Evolutionary conservation across 1,140 invertebrate species (phyloP).

Genomic region (Drosophila nasuta): DNA sequence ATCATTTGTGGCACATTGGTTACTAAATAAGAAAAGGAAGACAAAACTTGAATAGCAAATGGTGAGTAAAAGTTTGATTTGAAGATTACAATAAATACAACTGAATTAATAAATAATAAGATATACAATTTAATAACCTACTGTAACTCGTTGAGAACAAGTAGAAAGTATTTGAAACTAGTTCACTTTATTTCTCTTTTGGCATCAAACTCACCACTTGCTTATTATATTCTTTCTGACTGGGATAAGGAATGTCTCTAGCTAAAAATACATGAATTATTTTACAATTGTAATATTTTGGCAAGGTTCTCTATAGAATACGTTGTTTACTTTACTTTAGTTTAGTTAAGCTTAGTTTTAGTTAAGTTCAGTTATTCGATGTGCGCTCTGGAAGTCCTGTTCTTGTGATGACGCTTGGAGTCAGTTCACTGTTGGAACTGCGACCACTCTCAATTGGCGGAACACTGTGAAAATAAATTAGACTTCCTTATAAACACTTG

Average conservation of each 20-base stretch:
- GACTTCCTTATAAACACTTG: no score
- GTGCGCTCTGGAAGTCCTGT: constrained; percentile 80
- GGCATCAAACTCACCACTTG: neutral
- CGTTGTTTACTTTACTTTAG: neutral
- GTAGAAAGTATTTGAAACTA: neutral
- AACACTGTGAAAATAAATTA: constrained; percentile 51
- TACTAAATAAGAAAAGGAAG: constrained; percentile 52
- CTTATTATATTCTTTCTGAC: constrained; percentile 26
- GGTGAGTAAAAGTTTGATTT: neutral
- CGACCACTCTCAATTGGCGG: constrained; percentile 74
- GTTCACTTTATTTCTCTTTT: constrained; percentile 2
- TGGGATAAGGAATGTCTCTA: constrained; percentile 43
- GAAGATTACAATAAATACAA: neutral
- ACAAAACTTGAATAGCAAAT: constrained; percentile 9
- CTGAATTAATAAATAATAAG: neutral
- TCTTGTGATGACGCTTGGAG: constrained; percentile 83
- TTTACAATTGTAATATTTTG: constrained; percentile 65
- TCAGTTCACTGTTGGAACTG: constrained; percentile 70
- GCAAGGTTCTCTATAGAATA: constrained; percentile 50
- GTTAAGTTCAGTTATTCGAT: constrained; percentile 75
- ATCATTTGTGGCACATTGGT: constrained; percentile 52
- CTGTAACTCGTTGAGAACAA: constrained; percentile 1
- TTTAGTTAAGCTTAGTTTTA: constrained; percentile 28
- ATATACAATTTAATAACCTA: neutral
- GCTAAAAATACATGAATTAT: constrained; percentile 57